These are phyloP conservation scores for Oceanodroma leucorhoa DNA, from an alignment of 2,797 vertebrate genomes.

Conservation along the genomic window DNA sequence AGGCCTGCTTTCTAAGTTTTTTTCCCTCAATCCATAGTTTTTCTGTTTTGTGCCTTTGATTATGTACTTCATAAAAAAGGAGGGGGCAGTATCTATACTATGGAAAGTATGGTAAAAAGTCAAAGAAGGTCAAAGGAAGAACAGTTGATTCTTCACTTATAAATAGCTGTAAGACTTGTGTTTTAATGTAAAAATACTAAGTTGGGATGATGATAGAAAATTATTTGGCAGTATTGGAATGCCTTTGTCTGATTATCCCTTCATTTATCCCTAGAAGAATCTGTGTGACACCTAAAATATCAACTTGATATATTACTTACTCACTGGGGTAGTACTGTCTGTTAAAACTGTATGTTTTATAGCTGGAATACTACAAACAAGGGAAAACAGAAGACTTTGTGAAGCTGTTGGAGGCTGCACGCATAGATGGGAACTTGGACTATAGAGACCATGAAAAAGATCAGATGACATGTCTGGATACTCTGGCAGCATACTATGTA, in stretches of 20 bases:
- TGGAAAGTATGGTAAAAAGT: not conserved
- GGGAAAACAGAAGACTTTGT: constrained; percentile 99
- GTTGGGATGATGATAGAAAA: not conserved
- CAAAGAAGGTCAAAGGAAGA: not conserved
- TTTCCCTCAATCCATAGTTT: not conserved
- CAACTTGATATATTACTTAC: rapidly evolving
- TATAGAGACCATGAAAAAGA: constrained; percentile 98
- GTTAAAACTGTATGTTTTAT: constrained; percentile 5
- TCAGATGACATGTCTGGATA: constrained; percentile 98
- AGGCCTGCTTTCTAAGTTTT: not conserved
- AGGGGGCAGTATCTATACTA: rapidly evolving
- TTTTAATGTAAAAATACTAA: not conserved
- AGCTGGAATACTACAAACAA: constrained; percentile 99
- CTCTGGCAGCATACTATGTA: constrained; percentile 96
- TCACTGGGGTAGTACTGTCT: not conserved
- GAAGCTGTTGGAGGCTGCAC: constrained; percentile 95
- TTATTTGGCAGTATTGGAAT: not conserved
- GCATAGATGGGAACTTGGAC: constrained; percentile 98
- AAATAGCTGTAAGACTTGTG: not conserved
- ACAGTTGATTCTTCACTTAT: not conserved
- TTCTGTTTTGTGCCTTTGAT: not conserved
- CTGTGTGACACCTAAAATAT: not conserved
- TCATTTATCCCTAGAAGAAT: not conserved
- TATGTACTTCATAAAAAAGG: not conserved
- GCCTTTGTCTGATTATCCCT: not conserved